A percentile compares a stretch with the other conserved stretches of the same genome.
Conservation (phyloP, 1,140 invertebrate genomes). For the Brachionus angularis region DNA sequence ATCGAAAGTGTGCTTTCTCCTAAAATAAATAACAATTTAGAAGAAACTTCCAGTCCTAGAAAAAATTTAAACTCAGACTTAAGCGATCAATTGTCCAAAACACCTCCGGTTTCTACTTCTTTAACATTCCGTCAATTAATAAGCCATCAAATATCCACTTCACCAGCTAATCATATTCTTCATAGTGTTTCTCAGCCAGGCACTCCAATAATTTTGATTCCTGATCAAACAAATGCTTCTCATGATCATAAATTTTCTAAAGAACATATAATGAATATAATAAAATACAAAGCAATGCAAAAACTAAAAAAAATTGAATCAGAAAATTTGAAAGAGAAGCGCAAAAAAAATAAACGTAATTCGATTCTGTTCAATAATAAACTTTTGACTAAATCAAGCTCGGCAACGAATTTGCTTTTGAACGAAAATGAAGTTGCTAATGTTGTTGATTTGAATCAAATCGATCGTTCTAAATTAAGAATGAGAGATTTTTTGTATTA, state of each 20-base stretch:
- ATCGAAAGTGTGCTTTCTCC: conserved; percentile 23
- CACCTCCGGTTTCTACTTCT: not conserved
- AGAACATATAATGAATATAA: conserved; percentile 43
- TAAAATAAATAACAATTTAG: not conserved
- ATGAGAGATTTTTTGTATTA: conserved; percentile 42
- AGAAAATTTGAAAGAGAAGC: conserved; percentile 39
- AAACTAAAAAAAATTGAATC: conserved; percentile 43
- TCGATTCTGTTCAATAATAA: conserved; percentile 24
- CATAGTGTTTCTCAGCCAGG: not conserved
- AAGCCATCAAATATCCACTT: not conserved
- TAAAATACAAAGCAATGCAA: conserved; percentile 36
- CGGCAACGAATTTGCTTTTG: not conserved
- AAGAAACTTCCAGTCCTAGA: not conserved
- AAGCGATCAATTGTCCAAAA: not conserved
- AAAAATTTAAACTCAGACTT: not conserved
- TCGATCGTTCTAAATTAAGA: conserved; percentile 31
- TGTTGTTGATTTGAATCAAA: not conserved
- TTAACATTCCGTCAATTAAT: not conserved
- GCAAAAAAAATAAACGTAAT: conserved; percentile 21
- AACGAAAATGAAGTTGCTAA: not conserved
- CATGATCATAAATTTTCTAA: conserved; percentile 26
- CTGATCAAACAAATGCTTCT: not conserved
- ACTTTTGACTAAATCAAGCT: no score
- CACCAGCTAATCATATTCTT: not conserved
- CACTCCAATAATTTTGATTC: not conserved